Base-by-base conservation (phyloP, 2,113 vertebrate genomes). In the Lutjanus erythropterus region DNA sequence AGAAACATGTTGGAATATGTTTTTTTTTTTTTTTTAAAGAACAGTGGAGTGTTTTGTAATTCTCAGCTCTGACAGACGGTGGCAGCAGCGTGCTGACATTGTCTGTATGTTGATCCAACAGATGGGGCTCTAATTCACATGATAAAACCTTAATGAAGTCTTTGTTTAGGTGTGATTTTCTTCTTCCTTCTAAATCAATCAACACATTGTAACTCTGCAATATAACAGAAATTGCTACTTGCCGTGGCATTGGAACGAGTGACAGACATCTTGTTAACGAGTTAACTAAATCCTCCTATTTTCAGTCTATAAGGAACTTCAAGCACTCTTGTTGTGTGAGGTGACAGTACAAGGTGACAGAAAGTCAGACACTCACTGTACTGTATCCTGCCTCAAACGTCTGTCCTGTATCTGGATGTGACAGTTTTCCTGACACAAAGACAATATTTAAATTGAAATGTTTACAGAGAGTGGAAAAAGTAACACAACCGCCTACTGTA, bases 231-330 rank as follows among this genome's bases (percentile, higher is more conserved):
- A 25, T 2, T 25, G 3, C 18, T 9, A 9, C 23, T 9, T 14
- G 2, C 12, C 56, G 41, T 44, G 9, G 50, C n/a, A 42, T 44
- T 18, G 27, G n/a, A n/a, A n/a, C n/a, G 11, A 53, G 60, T 23
- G 3, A 56, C 25, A 39, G 49, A 14, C 31, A 49, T 21, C 9
- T n/a, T 67, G 86, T 86, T 83, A 89, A 87, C 83, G 70, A 65
- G 73, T 92, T 37, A 89, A 78, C 70, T 60, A 15, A 64, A 65
- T 53, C 29, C 14, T 5, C 52, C 59, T 62, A 27, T 78, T 80
- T 82, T 62, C 29, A 65, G 47, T 35, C 14, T 9, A 5, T 18
- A 11, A 52, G 70, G 73, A 79, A 81, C 52, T 52, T 41, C 8
- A 61, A 37, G 52, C 41, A 62, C 35, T 25, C 41, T 15, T 68